Percentiles rank a stretch among this genome's conserved stretches.
These are phyloP conservation scores for Phenganax stokvisi DNA, from an alignment of 92 coral and sea anemone genomes.

Conservation along the genomic window DNA sequence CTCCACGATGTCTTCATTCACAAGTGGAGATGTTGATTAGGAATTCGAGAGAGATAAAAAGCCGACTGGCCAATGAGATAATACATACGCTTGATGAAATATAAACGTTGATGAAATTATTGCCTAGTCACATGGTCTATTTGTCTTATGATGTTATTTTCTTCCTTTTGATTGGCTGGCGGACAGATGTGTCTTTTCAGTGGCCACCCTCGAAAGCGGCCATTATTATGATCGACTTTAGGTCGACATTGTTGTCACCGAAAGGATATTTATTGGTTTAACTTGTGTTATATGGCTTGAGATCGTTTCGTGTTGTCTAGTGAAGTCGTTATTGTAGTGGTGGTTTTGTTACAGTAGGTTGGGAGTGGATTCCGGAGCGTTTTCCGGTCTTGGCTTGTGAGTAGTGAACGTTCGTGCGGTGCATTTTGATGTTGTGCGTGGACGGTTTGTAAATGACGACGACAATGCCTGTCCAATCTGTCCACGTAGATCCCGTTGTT, in stretches of 20 bases:
- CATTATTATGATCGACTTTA: constrained; percentile 11
- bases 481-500: constrained; percentile 30
- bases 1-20: no score
- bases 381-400: constrained; percentile 14
- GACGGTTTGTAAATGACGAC: constrained; percentile 25
- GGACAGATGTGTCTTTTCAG: constrained; percentile 32
- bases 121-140: constrained; percentile 24
- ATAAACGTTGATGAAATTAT: not conserved
- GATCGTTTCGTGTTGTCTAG: not conserved
- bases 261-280: not conserved
- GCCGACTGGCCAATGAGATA: constrained; percentile 2
- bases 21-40: no score
- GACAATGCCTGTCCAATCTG: constrained; percentile 29
- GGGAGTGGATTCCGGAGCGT: not conserved
- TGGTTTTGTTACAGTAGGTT: not conserved
- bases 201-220: constrained; percentile 38
- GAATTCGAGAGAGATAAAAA: not conserved
- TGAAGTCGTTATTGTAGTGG: not conserved
- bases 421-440: constrained; percentile 22
- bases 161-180: constrained; percentile 22
- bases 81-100: not conserved
- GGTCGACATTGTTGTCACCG: constrained; percentile 31
- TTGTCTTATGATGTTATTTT: constrained; percentile 9
- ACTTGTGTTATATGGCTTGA: constrained; percentile 2
- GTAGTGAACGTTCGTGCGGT: constrained; percentile 36